Percentiles rank a stretch among this genome's conserved stretches.
Conservation (phyloP, 2,113 vertebrate species). For the Spea multiplicata region DNA sequence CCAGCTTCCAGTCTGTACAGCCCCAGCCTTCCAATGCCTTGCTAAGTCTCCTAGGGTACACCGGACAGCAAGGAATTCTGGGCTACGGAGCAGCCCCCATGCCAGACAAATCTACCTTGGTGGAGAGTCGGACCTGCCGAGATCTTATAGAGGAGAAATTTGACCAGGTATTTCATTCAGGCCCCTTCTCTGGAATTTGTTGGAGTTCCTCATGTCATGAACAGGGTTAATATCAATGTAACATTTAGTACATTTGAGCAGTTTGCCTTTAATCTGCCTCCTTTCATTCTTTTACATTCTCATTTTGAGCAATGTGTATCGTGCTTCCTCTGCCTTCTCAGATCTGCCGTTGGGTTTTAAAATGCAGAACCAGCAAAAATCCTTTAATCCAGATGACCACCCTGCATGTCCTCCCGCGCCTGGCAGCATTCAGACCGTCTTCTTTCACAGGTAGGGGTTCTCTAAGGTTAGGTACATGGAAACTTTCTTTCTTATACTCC, state of each 20-base stretch:
- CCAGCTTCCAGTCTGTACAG: slow-evolving; percentile 93
- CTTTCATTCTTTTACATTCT: background rate
- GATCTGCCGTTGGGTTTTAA: slow-evolving; percentile 97
- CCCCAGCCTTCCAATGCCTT: slow-evolving; percentile 92
- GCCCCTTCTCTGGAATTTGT: background rate
- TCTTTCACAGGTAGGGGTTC: slow-evolving; percentile 84
- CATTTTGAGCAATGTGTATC: fast-evolving
- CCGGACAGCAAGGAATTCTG: slow-evolving; percentile 86
- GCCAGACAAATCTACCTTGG: slow-evolving; percentile 83
- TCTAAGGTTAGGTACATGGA: background rate
- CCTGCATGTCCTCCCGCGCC: slow-evolving; percentile 87
- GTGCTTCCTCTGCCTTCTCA: slow-evolving; percentile 51
- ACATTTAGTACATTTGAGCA: background rate
- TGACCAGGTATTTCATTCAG: slow-evolving; percentile 76
- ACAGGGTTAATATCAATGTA: background rate
- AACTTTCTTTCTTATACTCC: background rate
- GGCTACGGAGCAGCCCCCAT: slow-evolving; percentile 82
- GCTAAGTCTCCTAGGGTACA: slow-evolving; percentile 90
- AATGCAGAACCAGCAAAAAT: slow-evolving; percentile 92
- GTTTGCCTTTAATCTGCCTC: too few species aligned
- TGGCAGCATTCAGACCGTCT: slow-evolving; percentile 91
- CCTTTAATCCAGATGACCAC: slow-evolving; percentile 97
- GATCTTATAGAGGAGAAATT: slow-evolving; percentile 97
- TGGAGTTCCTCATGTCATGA: too few species aligned
- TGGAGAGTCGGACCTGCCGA: slow-evolving; percentile 94